A percentile compares a stretch with the other conserved stretches of the same genome.
These are phyloP conservation scores for Bostrychus sinensis DNA, from an alignment of 2,113 vertebrate genomes.

Conservation along the genomic window DNA sequence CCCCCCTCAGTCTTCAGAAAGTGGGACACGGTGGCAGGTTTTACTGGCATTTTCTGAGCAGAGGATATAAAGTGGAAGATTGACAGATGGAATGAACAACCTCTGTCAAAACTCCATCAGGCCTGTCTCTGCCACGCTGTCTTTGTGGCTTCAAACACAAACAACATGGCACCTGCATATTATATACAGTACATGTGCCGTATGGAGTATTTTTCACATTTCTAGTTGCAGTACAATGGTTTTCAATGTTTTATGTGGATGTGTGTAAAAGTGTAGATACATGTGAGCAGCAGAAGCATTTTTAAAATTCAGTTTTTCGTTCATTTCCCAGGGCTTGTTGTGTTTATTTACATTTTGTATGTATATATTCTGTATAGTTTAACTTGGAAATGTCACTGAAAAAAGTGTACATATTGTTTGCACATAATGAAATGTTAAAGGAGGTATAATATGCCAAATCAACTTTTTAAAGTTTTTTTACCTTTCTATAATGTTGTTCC, in stretches of 20 bases:
- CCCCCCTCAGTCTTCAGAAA: background rate
- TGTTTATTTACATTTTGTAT: too few relatives aligned
- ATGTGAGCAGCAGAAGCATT: too few relatives aligned
- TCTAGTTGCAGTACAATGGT: too few relatives aligned
- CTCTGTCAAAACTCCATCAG: conserved; percentile 13
- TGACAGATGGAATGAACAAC: conserved; percentile 15
- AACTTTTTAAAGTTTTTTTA: too few relatives aligned
- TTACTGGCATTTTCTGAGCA: background rate
- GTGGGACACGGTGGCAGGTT: background rate
- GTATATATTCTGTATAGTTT: background rate
- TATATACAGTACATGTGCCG: background rate
- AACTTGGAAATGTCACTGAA: background rate
- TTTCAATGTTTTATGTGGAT: background rate
- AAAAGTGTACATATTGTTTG: background rate
- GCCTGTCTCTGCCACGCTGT: background rate
- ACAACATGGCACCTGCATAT: background rate
- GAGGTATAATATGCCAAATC: too few relatives aligned
- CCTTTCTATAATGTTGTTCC: too few relatives aligned
- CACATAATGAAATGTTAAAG: background rate
- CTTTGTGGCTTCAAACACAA: conserved; percentile 5
- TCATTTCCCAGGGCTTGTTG: too few relatives aligned
- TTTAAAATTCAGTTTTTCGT: too few relatives aligned
- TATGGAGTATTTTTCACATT: background rate
- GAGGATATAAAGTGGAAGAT: background rate
- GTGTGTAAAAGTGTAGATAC: too few relatives aligned